phyloP scores from a whole-genome alignment of 2,888 invertebrate genomes.

The Acleris emargana region DNA sequence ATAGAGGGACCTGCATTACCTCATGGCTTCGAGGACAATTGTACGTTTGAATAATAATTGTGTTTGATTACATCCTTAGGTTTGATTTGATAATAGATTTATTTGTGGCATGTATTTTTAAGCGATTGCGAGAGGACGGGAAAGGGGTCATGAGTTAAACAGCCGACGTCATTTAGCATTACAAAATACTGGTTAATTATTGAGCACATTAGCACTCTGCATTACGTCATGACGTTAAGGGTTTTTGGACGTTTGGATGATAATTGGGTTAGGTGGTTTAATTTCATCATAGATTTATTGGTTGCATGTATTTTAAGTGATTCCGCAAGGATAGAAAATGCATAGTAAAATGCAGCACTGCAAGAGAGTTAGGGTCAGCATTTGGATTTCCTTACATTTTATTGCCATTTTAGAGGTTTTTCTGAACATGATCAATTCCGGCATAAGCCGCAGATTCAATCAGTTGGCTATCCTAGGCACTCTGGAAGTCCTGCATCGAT shows the following conservation, averaged over 20 bases:
- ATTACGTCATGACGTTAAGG: too few relatives aligned
- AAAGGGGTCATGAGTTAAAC: neutral
- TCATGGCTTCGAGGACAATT: constrained; percentile 27
- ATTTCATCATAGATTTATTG: constrained; percentile 6
- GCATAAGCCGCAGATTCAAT: too few relatives aligned
- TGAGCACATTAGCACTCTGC: too few relatives aligned
- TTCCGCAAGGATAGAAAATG: neutral
- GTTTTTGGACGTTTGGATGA: constrained; percentile 8
- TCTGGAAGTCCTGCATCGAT: too few relatives aligned
- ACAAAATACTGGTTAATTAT: too few relatives aligned
- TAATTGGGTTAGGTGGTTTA: constrained; percentile 23
- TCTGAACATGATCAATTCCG: too few relatives aligned
- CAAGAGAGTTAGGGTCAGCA: too few relatives aligned
- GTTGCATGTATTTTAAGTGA: neutral
- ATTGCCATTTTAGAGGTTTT: too few relatives aligned
- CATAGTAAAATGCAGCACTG: too few relatives aligned
- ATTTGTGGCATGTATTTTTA: neutral
- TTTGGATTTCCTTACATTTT: too few relatives aligned
- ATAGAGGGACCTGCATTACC: constrained; percentile 34
- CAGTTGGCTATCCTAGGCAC: too few relatives aligned
- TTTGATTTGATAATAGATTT: constrained; percentile 17
- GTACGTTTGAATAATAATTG: constrained; percentile 29
- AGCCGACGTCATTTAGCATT: too few relatives aligned
- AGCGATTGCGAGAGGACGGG: neutral
- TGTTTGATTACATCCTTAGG: constrained; percentile 26